Base-by-base conservation (phyloP, 2,797 vertebrate species). In the Philypnodon macrostomus region DNA sequence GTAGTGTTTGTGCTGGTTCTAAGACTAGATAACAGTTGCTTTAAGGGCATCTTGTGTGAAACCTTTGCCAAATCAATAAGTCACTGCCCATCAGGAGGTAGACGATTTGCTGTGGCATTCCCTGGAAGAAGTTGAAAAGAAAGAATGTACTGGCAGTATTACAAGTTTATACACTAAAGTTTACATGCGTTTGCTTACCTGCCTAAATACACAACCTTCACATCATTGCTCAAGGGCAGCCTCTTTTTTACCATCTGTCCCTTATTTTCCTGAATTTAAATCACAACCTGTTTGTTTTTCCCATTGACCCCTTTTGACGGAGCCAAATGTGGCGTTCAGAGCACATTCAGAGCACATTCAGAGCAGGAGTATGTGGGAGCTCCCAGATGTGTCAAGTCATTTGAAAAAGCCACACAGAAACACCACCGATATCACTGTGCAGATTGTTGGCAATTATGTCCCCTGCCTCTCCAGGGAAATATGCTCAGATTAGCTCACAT, bases 361-460 rank as follows among this genome's bases (percentile, higher is more conserved):
- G n/a, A n/a, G n/a, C n/a, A n/a, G 31, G 35, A 26, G 60, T 34
- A 46, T 42, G 2, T 48, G 15, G 63, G 26, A 19, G 12, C 45
- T 72, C 80, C 76, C 76, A 78, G 64, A 81, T 76, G 79, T 80
- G 74, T 77, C 67, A 41, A 80, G 77, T 83, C 78, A 70, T 80
- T 84, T 82, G 59, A 51, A 73, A 72, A 73, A 70, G 63, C 68
- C 66, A 59, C 68, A 72, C 66, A 67, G 73, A 78, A 79, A 75
- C 67, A 56, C 47, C 18, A 53, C 65, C 70, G 64, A 75, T 81
- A 68, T 80, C 79, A 56, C 57, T 10, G 64, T 52, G 69, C 73
- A 77, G 79, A 85, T 81, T 83, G 79, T 59, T 75, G 70, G 76
- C 84, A 85, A 85, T 86, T 88, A 85, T 85, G 79, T 73, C 67